Evolutionary conservation across 1,140 invertebrate species (phyloP).

Genomic region (Cotesia vestalis): DNA sequence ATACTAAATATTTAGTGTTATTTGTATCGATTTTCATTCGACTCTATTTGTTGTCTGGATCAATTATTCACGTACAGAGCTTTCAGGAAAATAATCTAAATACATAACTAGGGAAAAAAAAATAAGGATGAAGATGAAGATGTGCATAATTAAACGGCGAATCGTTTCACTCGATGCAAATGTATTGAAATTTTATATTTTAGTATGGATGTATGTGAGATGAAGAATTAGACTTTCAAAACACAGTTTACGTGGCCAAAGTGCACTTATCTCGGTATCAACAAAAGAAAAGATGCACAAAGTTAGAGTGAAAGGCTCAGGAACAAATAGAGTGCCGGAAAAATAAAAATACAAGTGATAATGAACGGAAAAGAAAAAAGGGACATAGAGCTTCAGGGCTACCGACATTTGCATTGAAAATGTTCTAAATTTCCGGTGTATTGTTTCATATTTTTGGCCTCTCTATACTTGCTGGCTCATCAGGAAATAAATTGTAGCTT

Average conservation of each 20-base stretch:
- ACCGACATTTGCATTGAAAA: no score
- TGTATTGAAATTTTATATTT: constrained; percentile 18
- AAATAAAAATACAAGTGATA: neutral
- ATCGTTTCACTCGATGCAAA: constrained; percentile 12
- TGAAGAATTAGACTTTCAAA: constrained; percentile 20
- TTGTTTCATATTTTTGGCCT: no score
- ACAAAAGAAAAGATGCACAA: neutral
- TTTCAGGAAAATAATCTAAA: no score
- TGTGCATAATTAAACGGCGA: neutral
- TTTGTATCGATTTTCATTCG: no score
- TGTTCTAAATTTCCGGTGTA: no score
- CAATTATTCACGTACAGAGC: no score
- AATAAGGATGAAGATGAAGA: no score
- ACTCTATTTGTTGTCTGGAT: no score
- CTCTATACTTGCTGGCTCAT: no score
- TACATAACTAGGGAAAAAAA: no score
- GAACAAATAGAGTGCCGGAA: neutral
- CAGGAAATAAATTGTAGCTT: no score
- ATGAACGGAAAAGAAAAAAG: no score
- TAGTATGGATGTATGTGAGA: neutral
- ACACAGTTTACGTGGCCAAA: constrained; percentile 12
- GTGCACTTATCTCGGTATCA: constrained; percentile 8
- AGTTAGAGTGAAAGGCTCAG: neutral
- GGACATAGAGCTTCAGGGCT: neutral
- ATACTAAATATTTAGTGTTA: neutral